A percentile compares a stretch with the other conserved stretches of the same genome.
Conservation (phyloP, 1,140 invertebrate species). For the Drosophila eugracilis region DNA sequence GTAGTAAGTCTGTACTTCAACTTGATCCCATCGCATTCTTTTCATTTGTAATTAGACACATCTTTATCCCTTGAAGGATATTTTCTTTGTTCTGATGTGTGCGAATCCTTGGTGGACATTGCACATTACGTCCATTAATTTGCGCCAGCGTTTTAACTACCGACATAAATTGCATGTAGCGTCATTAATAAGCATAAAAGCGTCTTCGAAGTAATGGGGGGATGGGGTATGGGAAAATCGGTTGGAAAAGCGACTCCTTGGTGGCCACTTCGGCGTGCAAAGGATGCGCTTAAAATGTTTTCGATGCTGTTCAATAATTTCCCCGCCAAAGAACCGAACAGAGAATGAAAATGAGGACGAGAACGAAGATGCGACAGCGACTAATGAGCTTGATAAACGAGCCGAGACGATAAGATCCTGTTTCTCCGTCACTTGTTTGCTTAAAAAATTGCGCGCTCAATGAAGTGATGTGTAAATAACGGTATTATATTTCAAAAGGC, state of each 20-base stretch:
- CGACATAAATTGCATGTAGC: constrained; percentile 73
- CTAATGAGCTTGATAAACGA: constrained; percentile 62
- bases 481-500: constrained; percentile 42
- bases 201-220: constrained; percentile 42
- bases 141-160: constrained; percentile 61
- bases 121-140: constrained; percentile 59
- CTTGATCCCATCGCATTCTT: not conserved
- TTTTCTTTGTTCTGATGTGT: not conserved
- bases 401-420: constrained; percentile 38
- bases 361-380: constrained; percentile 46
- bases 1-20: not conserved
- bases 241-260: constrained; percentile 1
- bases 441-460: constrained; percentile 49
- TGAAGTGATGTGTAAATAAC: constrained; percentile 75
- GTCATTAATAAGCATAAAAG: constrained; percentile 80
- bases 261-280: constrained; percentile 37
- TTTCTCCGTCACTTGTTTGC: constrained; percentile 26
- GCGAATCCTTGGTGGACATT: not conserved
- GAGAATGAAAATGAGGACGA: constrained; percentile 5
- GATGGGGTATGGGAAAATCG: not conserved
- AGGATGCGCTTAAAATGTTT: constrained; percentile 74
- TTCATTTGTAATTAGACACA: constrained; percentile 17
- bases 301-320: constrained; percentile 82
- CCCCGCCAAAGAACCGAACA: constrained; percentile 55
- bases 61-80: not conserved